Evolutionary conservation across 2,113 vertebrate genomes (phyloP).

Genomic region (Sinosuthora webbiana): DNA sequence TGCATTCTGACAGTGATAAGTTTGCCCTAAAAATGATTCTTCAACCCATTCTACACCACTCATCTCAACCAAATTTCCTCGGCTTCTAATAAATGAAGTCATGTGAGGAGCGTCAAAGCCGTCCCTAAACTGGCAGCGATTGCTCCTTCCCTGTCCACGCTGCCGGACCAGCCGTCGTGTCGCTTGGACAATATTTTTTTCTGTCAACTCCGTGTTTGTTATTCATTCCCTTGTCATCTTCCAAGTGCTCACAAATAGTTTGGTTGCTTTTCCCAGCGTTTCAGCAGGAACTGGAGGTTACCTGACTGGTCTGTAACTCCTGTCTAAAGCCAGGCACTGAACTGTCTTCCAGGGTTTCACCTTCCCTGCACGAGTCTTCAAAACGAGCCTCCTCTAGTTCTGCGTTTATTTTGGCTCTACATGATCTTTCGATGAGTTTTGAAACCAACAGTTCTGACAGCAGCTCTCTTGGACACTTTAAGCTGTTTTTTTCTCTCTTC

Average conservation of each 20-base stretch:
- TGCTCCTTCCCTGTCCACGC: not conserved
- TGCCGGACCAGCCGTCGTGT: rapidly evolving
- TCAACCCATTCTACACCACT: not conserved
- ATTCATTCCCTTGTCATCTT: not conserved
- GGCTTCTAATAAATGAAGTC: not conserved
- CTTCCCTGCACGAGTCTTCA: not conserved
- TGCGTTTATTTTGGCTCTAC: not conserved
- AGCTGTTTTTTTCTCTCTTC: not conserved
- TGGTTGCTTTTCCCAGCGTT: not conserved
- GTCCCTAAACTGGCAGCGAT: not conserved
- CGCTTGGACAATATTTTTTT: not conserved
- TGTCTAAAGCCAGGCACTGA: not conserved
- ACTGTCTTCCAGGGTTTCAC: not conserved
- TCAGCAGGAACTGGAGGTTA: not conserved
- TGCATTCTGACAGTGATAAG: not conserved
- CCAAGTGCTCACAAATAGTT: not conserved
- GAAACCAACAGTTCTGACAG: not conserved
- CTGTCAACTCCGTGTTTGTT: not conserved
- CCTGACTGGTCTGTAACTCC: not conserved
- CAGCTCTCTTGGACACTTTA: not conserved
- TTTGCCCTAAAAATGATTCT: not conserved
- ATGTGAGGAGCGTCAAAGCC: not conserved
- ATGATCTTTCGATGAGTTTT: not conserved
- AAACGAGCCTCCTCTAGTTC: not conserved
- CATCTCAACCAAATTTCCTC: not conserved